Percentiles rank a stretch among this genome's conserved stretches.
Conservation (phyloP, 2,888 invertebrate genomes). For the Tuberolachnus salignus region DNA sequence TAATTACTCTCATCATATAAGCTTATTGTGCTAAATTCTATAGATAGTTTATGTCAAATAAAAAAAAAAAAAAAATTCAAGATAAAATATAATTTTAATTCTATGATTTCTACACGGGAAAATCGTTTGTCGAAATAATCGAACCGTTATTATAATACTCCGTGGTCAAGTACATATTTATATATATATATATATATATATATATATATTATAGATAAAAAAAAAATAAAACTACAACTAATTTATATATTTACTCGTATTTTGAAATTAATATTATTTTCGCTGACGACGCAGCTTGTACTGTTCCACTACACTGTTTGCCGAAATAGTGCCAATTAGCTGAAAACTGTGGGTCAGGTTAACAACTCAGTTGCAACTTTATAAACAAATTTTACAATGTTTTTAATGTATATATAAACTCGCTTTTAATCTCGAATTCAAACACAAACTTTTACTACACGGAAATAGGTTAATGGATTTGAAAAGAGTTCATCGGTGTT, state of each 20-base stretch:
- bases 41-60: no score
- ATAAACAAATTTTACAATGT: background rate
- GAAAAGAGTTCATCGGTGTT: slow-evolving; percentile 39
- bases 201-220: no score
- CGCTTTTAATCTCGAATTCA: slow-evolving; percentile 21
- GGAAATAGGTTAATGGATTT: slow-evolving; percentile 45
- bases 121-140: no score
- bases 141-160: no score
- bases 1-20: no score
- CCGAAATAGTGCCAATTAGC: background rate
- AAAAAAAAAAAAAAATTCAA: no score
- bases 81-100: no score
- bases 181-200: no score
- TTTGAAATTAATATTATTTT: background rate
- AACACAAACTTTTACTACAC: slow-evolving; percentile 16
- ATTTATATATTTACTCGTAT: background rate
- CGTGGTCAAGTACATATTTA: no score
- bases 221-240: no score
- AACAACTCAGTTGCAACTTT: background rate
- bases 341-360: background rate
- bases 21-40: no score
- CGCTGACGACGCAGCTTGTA: background rate
- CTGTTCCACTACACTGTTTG: background rate
- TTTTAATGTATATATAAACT: background rate
- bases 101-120: no score